These are phyloP conservation scores for Sarcophaga peregrina DNA, from an alignment of 1,140 invertebrate species.

Conservation along the genomic window DNA sequence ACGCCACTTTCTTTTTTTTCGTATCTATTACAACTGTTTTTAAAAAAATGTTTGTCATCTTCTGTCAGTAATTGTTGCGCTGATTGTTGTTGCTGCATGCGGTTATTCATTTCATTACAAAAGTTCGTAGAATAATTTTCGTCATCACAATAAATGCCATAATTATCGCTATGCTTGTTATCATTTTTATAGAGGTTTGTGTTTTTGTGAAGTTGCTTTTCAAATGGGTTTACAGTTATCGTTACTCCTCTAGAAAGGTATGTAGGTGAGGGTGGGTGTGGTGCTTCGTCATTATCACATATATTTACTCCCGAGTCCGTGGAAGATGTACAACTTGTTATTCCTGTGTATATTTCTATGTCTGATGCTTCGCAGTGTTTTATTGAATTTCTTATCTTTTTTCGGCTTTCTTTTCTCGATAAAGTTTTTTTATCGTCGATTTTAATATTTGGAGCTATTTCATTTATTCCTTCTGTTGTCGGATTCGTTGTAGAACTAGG, in stretches of 20 bases:
- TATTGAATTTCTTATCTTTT: constrained; percentile 1
- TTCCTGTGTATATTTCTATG: constrained; percentile 6
- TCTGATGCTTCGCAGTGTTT: constrained; percentile 7
- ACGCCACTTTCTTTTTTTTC: constrained; percentile 30
- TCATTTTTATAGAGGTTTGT: background rate
- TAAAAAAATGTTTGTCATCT: background rate
- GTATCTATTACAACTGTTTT: background rate
- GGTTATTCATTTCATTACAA: background rate
- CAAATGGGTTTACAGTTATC: background rate
- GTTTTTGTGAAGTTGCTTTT: constrained; percentile 19
- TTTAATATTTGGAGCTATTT: background rate
- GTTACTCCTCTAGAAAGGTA: background rate
- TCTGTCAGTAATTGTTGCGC: background rate
- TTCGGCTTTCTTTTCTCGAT: background rate
- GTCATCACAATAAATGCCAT: background rate
- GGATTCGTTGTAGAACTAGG: background rate
- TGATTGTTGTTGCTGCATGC: constrained; percentile 7
- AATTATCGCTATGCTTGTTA: background rate
- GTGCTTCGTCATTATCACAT: constrained; percentile 54
- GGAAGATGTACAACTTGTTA: constrained; percentile 58
- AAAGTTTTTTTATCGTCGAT: background rate
- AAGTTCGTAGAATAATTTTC: background rate
- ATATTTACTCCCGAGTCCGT: constrained; percentile 62
- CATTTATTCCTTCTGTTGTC: background rate
- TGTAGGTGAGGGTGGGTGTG: background rate